Base-by-base conservation (phyloP, 1,140 invertebrate genomes). In the Anoplophora glabripennis region DNA sequence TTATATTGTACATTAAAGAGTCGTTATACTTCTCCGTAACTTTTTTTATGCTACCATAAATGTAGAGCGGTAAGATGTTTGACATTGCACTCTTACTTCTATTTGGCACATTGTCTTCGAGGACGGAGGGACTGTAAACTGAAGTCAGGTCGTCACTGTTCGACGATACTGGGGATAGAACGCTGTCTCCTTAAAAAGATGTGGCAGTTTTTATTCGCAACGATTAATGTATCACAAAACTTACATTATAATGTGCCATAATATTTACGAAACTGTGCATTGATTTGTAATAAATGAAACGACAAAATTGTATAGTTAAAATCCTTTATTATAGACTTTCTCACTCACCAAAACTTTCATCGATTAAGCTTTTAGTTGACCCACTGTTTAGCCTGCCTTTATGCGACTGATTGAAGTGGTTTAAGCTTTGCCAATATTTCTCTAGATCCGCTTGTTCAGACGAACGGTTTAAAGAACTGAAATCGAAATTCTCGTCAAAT, bases 31-130 rank as follows among this genome's bases (percentile, higher is more conserved):
- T 60, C 60, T 67, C 64, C 1, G 64, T 54, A 3, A 54, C 56
- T 53, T 63, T 67, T 41, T 58, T 55, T 17, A 68, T 63, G 21
- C 57, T 68, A n/a, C 59, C 61, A 18, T 67, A 70, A 21, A 67
- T 57, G 47, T 68, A 64, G 8, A 54, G 57, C n/a, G 69, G 63
- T 34, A 63, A 28, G 46, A 61, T 60, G 53, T 70, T 64, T 3
- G 66, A 67, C 66, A 71, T 66, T 68, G 70, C 71, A 47, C 71
- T 72, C 48, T 59, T 53, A 37, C 64, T 64, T 8, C 69, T 44
- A 9, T 67, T 64, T 46, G 57, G 58, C 44, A 63, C 44, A 37
- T 53, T 57, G 10, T 51, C 41, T 15, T 66, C 60, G 14, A 52
- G 51, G 34, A 63, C 38, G 12, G 58, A 59, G 7, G 58, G 58